Evolutionary conservation across 1,140 invertebrate species (phyloP).

Genomic region (Eumeta japonica): DNA sequence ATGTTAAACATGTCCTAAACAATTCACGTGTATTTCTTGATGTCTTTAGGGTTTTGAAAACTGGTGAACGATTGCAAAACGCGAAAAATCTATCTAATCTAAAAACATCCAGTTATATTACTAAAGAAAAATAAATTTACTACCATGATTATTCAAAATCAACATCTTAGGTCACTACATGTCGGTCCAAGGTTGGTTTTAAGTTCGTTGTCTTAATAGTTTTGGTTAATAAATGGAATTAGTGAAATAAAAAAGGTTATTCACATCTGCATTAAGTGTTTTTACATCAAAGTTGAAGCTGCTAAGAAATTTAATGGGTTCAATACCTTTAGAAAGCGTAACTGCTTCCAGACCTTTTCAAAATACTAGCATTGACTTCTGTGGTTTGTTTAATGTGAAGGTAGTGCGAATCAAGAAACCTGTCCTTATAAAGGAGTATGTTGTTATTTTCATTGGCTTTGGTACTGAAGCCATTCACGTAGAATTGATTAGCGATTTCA

Average conservation of each 20-base stretch:
- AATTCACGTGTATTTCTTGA: too few species aligned
- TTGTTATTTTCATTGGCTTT: slow-evolving; percentile 21
- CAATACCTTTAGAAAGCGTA: slow-evolving; percentile 20
- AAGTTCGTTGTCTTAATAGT: slow-evolving; percentile 8
- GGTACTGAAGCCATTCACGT: slow-evolving; percentile 14
- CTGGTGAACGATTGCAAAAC: slow-evolving; percentile 16
- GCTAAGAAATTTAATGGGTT: slow-evolving; percentile 22
- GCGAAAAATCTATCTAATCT: slow-evolving; percentile 7
- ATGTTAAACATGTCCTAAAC: too few species aligned
- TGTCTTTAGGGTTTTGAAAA: slow-evolving; percentile 15
- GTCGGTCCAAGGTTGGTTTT: slow-evolving; percentile 15
- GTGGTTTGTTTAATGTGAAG: slow-evolving; percentile 28
- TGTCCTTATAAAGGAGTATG: slow-evolving; percentile 11
- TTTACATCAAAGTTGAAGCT: slow-evolving; percentile 10
- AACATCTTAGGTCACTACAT: too few species aligned
- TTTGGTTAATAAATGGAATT: slow-evolving; percentile 10
- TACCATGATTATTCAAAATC: too few species aligned
- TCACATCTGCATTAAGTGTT: slow-evolving; percentile 20
- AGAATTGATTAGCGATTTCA: slow-evolving; percentile 17
- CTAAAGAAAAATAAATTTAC: slow-evolving; percentile 15
- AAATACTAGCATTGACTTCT: slow-evolving; percentile 36
- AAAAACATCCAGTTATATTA: slow-evolving; percentile 20
- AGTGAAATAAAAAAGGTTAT: slow-evolving; percentile 12
- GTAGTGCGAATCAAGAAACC: too few species aligned
- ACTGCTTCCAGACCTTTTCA: slow-evolving; percentile 25